Base-by-base conservation (phyloP, 1,140 invertebrate species). In the Watersipora subatra region DNA sequence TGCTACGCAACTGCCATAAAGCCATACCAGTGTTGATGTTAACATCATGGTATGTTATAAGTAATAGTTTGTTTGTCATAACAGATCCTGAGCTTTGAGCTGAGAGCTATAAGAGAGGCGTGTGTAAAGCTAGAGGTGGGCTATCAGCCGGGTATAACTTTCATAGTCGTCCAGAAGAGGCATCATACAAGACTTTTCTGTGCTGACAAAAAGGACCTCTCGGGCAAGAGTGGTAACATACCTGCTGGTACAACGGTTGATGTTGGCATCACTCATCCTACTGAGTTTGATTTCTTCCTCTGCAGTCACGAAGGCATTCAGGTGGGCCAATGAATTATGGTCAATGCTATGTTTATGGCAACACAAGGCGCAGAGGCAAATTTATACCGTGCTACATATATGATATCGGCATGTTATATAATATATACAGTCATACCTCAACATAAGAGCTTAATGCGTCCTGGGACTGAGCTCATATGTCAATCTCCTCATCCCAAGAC, bases 231-330 rank as follows among this genome's bases (percentile, higher is more conserved):
- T 62, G 93, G 92, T 55, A 97, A 97, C 81, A 96, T 97, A 73
- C 93, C 93, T 24, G 93, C 93, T 17, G 93, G 93, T 63, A 97
- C 93, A 30, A 97, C 93, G 1, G 93, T 97, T 30, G 93, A 97
- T 82, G 89, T 94, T 65, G 93, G 92, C 67, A 97, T 97, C 73
- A 97, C 93, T 29, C 93, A 97, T 84, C 94, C 94, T 59, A 97
- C 19, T 19, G 28, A 62, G n/a, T 62, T 28, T 29, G 61, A 62
- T 28, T 62, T 22, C 28, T 62, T 28, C 27, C 61, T 62, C 25
- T 62, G 61, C 27, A 62, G 61, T 62, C 61, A 62, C 22, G 27
- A 3, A 12, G 61, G 61, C 12, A 19, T 62, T 17, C 24, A 28
- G 61, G 61, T 62, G n/a, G n/a, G n/a, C n/a, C n/a, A n/a, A n/a